These are phyloP conservation scores for Psix sp. DNA, from an alignment of 1,140 invertebrate genomes.

Conservation along the genomic window DNA sequence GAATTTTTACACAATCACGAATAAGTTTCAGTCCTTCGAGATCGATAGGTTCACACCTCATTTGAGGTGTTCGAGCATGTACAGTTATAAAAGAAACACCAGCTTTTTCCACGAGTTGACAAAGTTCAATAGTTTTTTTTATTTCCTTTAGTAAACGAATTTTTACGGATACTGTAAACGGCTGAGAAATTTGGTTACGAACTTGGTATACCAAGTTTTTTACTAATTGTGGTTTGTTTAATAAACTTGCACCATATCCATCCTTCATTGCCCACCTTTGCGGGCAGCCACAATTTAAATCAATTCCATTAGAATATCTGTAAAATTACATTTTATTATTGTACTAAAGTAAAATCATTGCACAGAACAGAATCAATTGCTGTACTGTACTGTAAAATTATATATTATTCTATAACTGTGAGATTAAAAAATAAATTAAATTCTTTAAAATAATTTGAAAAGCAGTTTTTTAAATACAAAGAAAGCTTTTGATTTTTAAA, in stretches of 20 bases:
- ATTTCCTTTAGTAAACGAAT: conserved; percentile 86
- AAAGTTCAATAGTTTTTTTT: conserved; percentile 83
- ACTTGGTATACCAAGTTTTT: conserved; percentile 88
- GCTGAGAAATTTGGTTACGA: conserved; percentile 82
- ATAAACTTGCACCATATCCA: conserved; percentile 91
- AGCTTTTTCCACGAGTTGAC: conserved; percentile 87
- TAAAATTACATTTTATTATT: too few relatives aligned
- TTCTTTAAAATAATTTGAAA: too few relatives aligned
- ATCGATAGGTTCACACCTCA: conserved; percentile 87
- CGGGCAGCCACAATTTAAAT: conserved; percentile 98
- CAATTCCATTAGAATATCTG: conserved; percentile 91
- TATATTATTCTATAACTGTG: too few relatives aligned
- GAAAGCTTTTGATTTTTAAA: too few relatives aligned
- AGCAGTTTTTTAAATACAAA: too few relatives aligned
- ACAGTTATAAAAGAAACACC: conserved; percentile 92
- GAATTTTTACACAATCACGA: conserved; percentile 84
- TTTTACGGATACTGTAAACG: conserved; percentile 95
- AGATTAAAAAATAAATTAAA: too few relatives aligned
- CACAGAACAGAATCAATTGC: too few relatives aligned
- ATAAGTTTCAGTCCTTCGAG: conserved; percentile 84
- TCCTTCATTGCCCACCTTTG: conserved; percentile 96
- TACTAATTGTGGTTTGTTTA: conserved; percentile 90
- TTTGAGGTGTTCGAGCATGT: conserved; percentile 93
- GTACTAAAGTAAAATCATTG: not conserved
- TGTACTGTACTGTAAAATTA: too few relatives aligned